A percentile compares a stretch with the other conserved stretches of the same genome.
These are phyloP conservation scores for Phaetusa simplex DNA, from an alignment of 2,113 vertebrate genomes.

Conservation along the genomic window DNA sequence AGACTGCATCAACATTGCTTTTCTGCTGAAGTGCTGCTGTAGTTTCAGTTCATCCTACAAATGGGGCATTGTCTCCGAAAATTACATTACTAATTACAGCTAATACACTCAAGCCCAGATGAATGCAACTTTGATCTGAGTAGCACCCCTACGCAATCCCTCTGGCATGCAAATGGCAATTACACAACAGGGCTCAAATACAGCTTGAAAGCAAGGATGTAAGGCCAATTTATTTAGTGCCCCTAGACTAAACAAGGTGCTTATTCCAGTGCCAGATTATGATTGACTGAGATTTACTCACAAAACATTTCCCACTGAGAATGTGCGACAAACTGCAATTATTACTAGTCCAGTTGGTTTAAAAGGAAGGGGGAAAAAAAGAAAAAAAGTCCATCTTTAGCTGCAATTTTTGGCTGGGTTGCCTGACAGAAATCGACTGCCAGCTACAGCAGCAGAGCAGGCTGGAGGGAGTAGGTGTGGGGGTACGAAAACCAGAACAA, in stretches of 20 bases:
- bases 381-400: background rate
- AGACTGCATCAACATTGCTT: background rate
- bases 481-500: background rate
- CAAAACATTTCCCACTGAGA: conserved; percentile 35
- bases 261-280: conserved; percentile 46
- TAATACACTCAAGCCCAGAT: conserved; percentile 32
- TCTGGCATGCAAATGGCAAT: conserved; percentile 55
- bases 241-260: conserved; percentile 54
- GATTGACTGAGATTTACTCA: conserved; percentile 9
- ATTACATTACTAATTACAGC: conserved; percentile 57
- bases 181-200: conserved; percentile 31
- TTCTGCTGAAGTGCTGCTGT: background rate
- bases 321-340: background rate
- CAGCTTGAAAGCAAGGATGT: conserved; percentile 45
- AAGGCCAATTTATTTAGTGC: conserved; percentile 42
- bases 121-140: conserved; percentile 49
- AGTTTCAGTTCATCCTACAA: conserved; percentile 33
- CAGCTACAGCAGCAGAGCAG: background rate
- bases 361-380: background rate
- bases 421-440: background rate
- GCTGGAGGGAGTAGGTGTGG: background rate
- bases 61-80: conserved; percentile 53
- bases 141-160: conserved; percentile 47
- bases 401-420: background rate
- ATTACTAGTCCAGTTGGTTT: conserved; percentile 4